Evolutionary conservation across 1,140 invertebrate species (phyloP), one percentile per base, ranked within the genome.

Genomic region (Oreohelix idahoensis): DNA sequence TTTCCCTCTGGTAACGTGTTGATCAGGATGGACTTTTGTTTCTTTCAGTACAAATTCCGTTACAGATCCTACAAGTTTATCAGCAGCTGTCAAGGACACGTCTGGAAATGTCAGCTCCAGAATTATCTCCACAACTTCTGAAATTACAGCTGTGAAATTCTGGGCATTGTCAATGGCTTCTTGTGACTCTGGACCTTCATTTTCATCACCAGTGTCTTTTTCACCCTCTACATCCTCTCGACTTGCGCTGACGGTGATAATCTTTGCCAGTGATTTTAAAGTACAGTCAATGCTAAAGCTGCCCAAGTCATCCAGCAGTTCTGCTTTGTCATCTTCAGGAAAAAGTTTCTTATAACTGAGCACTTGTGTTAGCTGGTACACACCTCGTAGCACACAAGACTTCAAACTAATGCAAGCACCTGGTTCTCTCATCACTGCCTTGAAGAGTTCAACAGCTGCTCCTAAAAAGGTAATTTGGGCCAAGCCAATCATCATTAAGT

Each of bases 401-500:
- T 39, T 73, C 71, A 73, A 29, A 39, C 4, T 11, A 26, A 73
- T 11, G n/a, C 20, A 4, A 29, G 38, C 36, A 39, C 1, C 23
- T 73, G 71, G 71, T 26, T 5, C 15, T 20, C 10, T 26, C 20
- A 73, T 29, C 75, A 36, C 32, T 77, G 42, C 20, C n/a, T 32
- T 29, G 49, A 49, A 58, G 1, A 53, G 29, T 20, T 35, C 26
- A 29, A 49, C 42, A 8, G 32, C 8, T 20, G 36, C 75, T 42
- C n/a, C 45, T 77, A 58, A 36, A 42, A 77, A 45, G 0, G 71
- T 1, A 8, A 8, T 1, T 2, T 42, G 15, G 53, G 26, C 36
- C 5, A 49, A 29, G 15, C 77, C 77, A 38, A 79, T 42, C 77
- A 69, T 79, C 77, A 63, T 23, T 17, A 63, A 42, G 35, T 53